Conservation (phyloP, 2,797 vertebrate genomes). For the Melanotaenia nigrans region DNA sequence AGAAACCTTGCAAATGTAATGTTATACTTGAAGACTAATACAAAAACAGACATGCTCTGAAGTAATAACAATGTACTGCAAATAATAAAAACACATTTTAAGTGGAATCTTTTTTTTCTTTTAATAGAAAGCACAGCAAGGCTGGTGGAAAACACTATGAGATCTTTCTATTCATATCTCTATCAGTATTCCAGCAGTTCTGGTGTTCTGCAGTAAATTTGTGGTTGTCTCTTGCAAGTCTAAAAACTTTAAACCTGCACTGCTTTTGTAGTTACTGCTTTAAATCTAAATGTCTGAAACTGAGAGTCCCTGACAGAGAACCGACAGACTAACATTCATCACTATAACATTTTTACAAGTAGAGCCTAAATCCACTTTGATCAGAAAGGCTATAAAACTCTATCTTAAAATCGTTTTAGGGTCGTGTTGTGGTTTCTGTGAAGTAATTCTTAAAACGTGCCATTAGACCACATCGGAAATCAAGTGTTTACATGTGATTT, state of each 20-base stretch:
- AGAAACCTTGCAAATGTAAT: background rate
- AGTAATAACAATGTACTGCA: background rate
- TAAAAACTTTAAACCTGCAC: background rate
- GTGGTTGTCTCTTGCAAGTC: background rate
- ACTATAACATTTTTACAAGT: constrained; percentile 26
- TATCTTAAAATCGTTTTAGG: constrained; percentile 6
- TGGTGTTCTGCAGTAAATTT: background rate
- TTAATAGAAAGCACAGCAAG: background rate
- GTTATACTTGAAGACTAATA: background rate
- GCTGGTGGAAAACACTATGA: background rate
- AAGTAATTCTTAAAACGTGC: constrained; percentile 6
- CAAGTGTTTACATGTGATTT: background rate
- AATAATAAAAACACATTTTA: background rate
- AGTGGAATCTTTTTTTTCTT: background rate
- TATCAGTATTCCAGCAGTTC: background rate
- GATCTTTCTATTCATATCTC: background rate
- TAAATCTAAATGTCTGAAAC: constrained; percentile 5
- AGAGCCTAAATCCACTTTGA: constrained; percentile 11
- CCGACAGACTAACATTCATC: constrained; percentile 8
- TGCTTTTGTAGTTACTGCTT: constrained; percentile 3
- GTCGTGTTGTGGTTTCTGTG: constrained; percentile 15
- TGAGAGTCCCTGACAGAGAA: background rate
- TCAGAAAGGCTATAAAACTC: constrained; percentile 28
- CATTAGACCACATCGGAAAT: constrained; percentile 4
- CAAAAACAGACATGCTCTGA: background rate